phyloP scores from a whole-genome alignment of 2,888 invertebrate species.

The Thereva unica region DNA sequence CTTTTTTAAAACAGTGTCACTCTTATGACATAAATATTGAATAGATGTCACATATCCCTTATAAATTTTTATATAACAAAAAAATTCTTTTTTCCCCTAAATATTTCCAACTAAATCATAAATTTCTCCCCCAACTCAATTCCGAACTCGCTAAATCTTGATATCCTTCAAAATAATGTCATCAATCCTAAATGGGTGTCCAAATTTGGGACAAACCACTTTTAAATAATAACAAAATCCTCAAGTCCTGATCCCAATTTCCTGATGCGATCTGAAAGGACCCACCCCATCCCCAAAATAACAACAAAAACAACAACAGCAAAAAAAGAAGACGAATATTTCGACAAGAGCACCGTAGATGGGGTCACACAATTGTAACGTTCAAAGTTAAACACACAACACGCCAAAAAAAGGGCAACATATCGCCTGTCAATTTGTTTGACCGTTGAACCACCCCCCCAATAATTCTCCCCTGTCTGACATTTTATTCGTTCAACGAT shows the following conservation, averaged over 20 bases:
- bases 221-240: constrained; percentile 35
- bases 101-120: too few species aligned
- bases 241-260: constrained; percentile 34
- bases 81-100: too few species aligned
- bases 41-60: too few species aligned
- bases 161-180: too few species aligned
- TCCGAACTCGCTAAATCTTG: too few species aligned
- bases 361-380: constrained; percentile 24
- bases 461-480: constrained; percentile 40
- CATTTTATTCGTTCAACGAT: constrained; percentile 41
- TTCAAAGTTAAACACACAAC: constrained; percentile 26
- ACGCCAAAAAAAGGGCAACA: constrained; percentile 19
- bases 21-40: too few species aligned
- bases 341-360: constrained; percentile 3
- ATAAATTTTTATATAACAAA: too few species aligned
- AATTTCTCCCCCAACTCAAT: too few species aligned
- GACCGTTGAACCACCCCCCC: constrained; percentile 39
- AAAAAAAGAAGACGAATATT: constrained; percentile 12
- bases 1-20: too few species aligned
- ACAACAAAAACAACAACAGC: too few species aligned
- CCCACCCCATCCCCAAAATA: not conserved
- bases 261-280: constrained; percentile 29
- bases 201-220: constrained; percentile 19
- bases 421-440: constrained; percentile 42
- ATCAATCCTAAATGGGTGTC: not conserved